Evolutionary conservation across 2,888 invertebrate genomes (phyloP).

Genomic region (Stenchaetothrips biformis): DNA sequence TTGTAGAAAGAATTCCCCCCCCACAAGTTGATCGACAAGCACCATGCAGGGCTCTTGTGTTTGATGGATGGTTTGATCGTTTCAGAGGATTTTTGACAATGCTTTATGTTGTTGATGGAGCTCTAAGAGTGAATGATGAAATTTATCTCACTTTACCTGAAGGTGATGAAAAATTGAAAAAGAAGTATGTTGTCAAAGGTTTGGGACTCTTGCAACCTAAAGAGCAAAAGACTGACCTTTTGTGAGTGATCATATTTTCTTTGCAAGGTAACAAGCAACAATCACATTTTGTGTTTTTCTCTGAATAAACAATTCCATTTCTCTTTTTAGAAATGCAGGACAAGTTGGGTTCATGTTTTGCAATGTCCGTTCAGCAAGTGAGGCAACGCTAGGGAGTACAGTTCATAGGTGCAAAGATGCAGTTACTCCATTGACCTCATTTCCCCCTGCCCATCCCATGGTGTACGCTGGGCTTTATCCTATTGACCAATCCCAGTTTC

Average conservation of each 20-base stretch:
- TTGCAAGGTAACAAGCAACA: background rate
- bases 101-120: conserved; percentile 73
- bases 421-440: conserved; percentile 59
- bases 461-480: conserved; percentile 90
- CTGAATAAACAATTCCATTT: conserved; percentile 26
- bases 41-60: conserved; percentile 74
- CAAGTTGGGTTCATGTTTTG: conserved; percentile 89
- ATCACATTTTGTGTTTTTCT: conserved; percentile 30
- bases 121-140: conserved; percentile 64
- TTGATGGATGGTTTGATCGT: conserved; percentile 89
- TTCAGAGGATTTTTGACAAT: conserved; percentile 77
- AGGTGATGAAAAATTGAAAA: conserved; percentile 55
- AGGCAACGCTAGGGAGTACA: conserved; percentile 75
- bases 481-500: conserved; percentile 78
- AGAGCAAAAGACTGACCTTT: conserved; percentile 58
- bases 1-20: conserved; percentile 74
- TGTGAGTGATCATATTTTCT: conserved; percentile 50
- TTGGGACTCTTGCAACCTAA: conserved; percentile 75
- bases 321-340: conserved; percentile 62
- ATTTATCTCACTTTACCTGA: conserved; percentile 55
- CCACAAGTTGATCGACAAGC: conserved; percentile 57
- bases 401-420: conserved; percentile 53
- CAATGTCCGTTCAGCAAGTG: conserved; percentile 68
- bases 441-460: conserved; percentile 68
- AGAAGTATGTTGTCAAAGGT: conserved; percentile 71